phyloP scores from a whole-genome alignment of 1,140 invertebrate genomes.

The Chrysoperla carnea region DNA sequence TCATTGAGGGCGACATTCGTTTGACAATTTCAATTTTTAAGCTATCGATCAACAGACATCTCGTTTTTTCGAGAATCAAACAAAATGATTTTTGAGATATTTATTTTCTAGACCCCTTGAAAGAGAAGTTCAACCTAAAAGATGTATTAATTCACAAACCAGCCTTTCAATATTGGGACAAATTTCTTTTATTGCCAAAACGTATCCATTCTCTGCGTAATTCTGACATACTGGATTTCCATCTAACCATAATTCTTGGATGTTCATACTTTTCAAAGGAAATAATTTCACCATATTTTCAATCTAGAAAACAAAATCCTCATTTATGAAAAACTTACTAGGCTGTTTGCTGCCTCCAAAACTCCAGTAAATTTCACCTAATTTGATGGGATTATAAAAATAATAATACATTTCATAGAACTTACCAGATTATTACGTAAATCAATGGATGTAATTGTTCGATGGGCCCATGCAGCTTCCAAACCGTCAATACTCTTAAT shows the following conservation, averaged over 20 bases:
- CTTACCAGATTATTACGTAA: slow-evolving; percentile 25
- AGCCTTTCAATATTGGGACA: slow-evolving; percentile 14
- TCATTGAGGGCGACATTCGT: no score
- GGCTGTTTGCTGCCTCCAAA: background rate
- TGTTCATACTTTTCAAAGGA: slow-evolving; percentile 40
- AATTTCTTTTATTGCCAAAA: slow-evolving; percentile 30
- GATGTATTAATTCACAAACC: slow-evolving; percentile 8
- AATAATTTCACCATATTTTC: slow-evolving; percentile 44
- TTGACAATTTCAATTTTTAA: no score
- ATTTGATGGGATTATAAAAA: background rate
- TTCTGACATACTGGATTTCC: slow-evolving; percentile 64
- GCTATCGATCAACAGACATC: no score
- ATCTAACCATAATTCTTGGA: slow-evolving; percentile 55
- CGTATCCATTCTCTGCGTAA: slow-evolving; percentile 53
- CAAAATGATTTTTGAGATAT: no score
- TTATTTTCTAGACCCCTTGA: no score
- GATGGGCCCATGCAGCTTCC: slow-evolving; percentile 17
- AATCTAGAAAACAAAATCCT: slow-evolving; percentile 34
- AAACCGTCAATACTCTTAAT: slow-evolving; percentile 20
- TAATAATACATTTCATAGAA: background rate
- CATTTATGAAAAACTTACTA: slow-evolving; percentile 1
- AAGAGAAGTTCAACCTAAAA: no score
- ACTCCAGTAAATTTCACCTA: no score
- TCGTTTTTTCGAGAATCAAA: no score
- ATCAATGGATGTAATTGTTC: slow-evolving; percentile 21